phyloP scores from a whole-genome alignment of 2,797 vertebrate species.

The Neoniphon sammara region DNA sequence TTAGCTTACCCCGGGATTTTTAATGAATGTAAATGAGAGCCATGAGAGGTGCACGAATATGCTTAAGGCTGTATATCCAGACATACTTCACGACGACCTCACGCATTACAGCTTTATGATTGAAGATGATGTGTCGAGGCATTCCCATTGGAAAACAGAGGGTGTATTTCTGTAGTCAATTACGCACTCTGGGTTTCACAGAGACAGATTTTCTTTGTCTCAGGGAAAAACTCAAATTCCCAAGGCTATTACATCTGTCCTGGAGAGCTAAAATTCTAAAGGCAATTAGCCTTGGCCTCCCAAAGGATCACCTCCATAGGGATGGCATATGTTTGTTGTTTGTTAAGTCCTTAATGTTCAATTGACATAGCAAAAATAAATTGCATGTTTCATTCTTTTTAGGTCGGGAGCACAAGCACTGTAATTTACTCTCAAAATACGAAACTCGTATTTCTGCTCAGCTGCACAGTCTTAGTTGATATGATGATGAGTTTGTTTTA shows the following conservation, averaged over 20 bases:
- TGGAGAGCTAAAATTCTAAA: constrained; percentile 64
- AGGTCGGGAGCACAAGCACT: constrained; percentile 46
- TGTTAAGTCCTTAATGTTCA: constrained; percentile 56
- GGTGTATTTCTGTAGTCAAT: constrained; percentile 54
- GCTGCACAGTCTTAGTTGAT: constrained; percentile 1
- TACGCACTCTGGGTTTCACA: constrained; percentile 54
- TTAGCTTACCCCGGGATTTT: constrained; percentile 31
- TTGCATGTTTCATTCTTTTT: constrained; percentile 43
- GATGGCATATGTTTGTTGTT: constrained; percentile 81
- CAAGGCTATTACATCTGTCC: constrained; percentile 71
- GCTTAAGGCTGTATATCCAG: constrained; percentile 46
- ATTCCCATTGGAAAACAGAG: constrained; percentile 50
- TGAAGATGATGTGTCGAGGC: constrained; percentile 37
- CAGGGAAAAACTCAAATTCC: constrained; percentile 62
- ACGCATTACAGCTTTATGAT: constrained; percentile 57
- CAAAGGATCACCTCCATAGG: constrained; percentile 71
- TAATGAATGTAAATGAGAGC: constrained; percentile 46
- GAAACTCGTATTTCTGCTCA: constrained; percentile 32
- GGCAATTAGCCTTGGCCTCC: constrained; percentile 75
- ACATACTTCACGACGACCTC: constrained; percentile 38
- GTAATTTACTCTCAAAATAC: constrained; percentile 50
- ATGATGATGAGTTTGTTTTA: background rate
- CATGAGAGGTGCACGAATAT: constrained; percentile 37
- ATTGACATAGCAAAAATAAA: constrained; percentile 59
- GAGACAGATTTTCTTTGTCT: constrained; percentile 52